Evolutionary conservation across 35 echinoderm and acorn worm genomes (phyloP), one percentile per base, ranked within the genome.

Genomic region (Holothuria glaberrima): DNA sequence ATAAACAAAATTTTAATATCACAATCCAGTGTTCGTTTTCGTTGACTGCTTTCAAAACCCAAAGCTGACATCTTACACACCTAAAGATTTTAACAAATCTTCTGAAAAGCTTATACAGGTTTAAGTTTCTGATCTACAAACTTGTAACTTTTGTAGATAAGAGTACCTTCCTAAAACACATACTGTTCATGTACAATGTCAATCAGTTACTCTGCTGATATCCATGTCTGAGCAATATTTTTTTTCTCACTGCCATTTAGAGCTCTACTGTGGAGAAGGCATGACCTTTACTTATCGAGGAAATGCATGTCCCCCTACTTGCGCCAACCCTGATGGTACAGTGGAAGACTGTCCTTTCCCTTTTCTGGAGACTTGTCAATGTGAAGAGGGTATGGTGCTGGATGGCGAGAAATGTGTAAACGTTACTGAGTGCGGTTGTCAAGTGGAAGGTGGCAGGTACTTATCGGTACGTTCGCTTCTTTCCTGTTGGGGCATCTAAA

Each of bases 271-370:
- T 78, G n/a, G 38, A 3, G 74, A 78, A 48, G 50, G 50, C 5
- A 78, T 78, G 74, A 48, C 50, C 20, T 78, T 78, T 38, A 48
- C 44, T 19, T 22, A 19, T 48, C 41, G 74, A 24, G 74, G 74
- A 48, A 78, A 48, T 25, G 16, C 74, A 24, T 78, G 74, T 78
- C 74, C 74, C 19, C 74, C 74, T 78, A 52, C 74, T 12, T 78
- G 74, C 29, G 20, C 74, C 3, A 28, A 78, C 7, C 74, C 74
- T 0, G 74, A 48, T 30, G 74, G 74, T 48, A 22, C 33, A 22
- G 22, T 7, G 38, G 74, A 22, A 12, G 74, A 78, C 21, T 78
- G 74, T 20, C 74, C 74, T 28, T 45, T 52, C 35, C 20, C 36
- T 19, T 78, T 78, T 28, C 74, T 78, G 12, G 74, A 78, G 41